Percentiles rank a stretch among this genome's conserved stretches.
phyloP scores from a whole-genome alignment of 2,888 invertebrate genomes.

The Eudemis profundana region DNA sequence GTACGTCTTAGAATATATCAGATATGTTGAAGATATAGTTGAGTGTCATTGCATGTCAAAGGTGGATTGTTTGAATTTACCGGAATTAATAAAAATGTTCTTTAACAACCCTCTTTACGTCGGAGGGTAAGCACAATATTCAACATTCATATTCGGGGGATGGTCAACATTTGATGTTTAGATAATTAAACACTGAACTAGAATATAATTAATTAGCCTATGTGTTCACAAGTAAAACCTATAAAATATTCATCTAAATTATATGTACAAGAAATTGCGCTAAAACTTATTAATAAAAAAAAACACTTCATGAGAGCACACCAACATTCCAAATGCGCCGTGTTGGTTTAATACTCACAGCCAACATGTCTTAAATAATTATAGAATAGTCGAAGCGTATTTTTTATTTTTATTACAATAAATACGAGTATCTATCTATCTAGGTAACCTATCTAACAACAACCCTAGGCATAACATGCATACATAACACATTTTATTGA shows the following conservation, averaged over 20 bases:
- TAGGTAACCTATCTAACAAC: slow-evolving; percentile 25
- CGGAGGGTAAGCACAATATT: too few relatives aligned
- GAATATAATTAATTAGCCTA: too few relatives aligned
- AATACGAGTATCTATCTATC: slow-evolving; percentile 29
- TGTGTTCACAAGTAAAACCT: neutral
- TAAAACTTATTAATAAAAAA: neutral
- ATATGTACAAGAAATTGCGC: slow-evolving; percentile 10
- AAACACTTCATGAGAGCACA: slow-evolving; percentile 32
- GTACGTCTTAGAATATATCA: too few relatives aligned
- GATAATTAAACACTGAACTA: too few relatives aligned
- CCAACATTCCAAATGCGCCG: slow-evolving; percentile 47
- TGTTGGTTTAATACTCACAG: slow-evolving; percentile 64
- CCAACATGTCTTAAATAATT: slow-evolving; percentile 53
- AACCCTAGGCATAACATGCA: slow-evolving; percentile 8
- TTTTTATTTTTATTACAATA: slow-evolving; percentile 43
- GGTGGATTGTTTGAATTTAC: too few relatives aligned
- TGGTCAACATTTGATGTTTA: too few relatives aligned
- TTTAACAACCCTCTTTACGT: too few relatives aligned
- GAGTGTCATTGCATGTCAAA: too few relatives aligned
- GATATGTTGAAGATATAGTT: too few relatives aligned
- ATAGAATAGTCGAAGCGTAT: slow-evolving; percentile 45
- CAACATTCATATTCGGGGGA: too few relatives aligned
- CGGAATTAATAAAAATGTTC: too few relatives aligned
- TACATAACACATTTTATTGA: neutral
- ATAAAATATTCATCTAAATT: slow-evolving; percentile 1